Evolutionary conservation across 2,888 invertebrate genomes (phyloP), one percentile per base, ranked within the genome.

Genomic region (Spodoptera exigua): DNA sequence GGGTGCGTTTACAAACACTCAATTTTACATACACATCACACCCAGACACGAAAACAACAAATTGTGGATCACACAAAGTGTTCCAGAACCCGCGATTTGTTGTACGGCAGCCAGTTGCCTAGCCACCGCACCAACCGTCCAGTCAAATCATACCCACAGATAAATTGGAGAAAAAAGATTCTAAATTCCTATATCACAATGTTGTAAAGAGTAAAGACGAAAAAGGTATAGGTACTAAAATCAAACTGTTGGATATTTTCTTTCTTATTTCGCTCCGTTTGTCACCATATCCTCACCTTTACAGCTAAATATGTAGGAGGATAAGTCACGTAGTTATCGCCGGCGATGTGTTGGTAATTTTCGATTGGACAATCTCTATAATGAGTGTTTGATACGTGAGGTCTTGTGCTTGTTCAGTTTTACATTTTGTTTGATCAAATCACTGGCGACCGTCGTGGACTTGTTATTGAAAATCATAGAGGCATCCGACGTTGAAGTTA

Each of bases 271-370:
- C 63, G 63, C 47, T 61, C 35, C 58, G 45, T 52, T 72, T 16
- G 12, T 12, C 44, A 44, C 10, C 10, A 3, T 16, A 4, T 11
- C 55, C 36, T 13, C 17, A 27, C 36, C 57, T 44, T 47, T 39
- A 62, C 11, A 59, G 39, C 46, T 67, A 75, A 70, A 77, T 72
- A 62, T 67, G 52, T 53, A 54, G 39, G 48, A 40, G 60, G 67
- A 70, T 72, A 78, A 81, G 86, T 84, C 86, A 85, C 87, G 85
- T 86, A 83, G 60, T 82, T 83, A 82, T 75, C 82, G 86, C 83
- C 73, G 65, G 63, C 59, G 67, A 71, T 76, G 74, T 77, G 77
- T 78, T 78, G 79, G 75, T 78, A 80, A 81, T 83, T 77, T 70
- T 66, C 68, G 63, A 74, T 83, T 79, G 80, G 79, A 85, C 83